Base-by-base conservation (phyloP, 2,113 vertebrate species). In the Rhombomys opimus region DNA sequence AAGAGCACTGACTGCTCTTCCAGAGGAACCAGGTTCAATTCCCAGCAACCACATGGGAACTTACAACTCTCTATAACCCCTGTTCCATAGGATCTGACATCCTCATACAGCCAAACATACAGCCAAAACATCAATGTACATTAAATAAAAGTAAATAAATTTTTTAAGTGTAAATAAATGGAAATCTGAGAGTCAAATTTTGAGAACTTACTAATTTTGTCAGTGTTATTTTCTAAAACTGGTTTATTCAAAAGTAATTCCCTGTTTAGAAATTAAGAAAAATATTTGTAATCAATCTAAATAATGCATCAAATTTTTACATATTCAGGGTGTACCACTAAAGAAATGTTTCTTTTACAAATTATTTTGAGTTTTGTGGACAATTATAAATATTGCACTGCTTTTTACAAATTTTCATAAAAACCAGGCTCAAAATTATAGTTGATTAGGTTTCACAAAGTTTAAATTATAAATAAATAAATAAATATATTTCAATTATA, bases 391-490 rank as follows among this genome's bases (percentile, higher is more conserved):
- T 1, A 50, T 77, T 91, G 41, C n/a, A 32, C 17, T 50, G 14
- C 6, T 57, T 63, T 77, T 68, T 67, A 77, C 38, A 87, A 72
- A 93, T 87, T 11, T 91, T 86, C 14, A 67, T 72, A 13, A 61
- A 61, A 95, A 90, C 10, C 30, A 57, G 87, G 32, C 92, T 89
- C 54, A 80, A 89, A 68, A 18, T 84, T 87, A 68, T 57, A 72
- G 63, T 17, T 88, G 2, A 94, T 75, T 91, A 81, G 76, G 1
- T 1, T 75, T 30, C 61, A 7, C 25, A 91, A 92, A 90, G 67
- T 14, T 5, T 68, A 20, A 52, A 68, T 67, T 87, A 25, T 32
- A 61, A 14, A 0, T 77, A 1, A 93, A 32, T 52, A 57, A 65
- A 0, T 77, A 1, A 93, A 32, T 52, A 57, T n/a, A n/a, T n/a